Percentiles rank a stretch among this genome's conserved stretches.
Conservation (phyloP, 2,888 invertebrate genomes). For the Drosophila macrospina region DNA sequence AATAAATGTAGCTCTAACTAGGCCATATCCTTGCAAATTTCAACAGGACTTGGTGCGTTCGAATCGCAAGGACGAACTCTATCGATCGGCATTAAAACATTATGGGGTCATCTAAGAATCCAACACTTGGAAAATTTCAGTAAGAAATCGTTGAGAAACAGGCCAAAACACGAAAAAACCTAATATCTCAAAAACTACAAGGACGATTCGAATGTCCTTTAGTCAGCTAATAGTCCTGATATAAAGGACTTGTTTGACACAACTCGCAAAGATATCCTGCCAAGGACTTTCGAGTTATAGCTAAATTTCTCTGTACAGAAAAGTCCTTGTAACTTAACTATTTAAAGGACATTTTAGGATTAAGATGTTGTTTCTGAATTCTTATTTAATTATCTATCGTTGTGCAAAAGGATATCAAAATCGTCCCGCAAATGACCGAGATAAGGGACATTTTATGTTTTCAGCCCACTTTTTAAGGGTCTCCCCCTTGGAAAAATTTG, state of each 20-base stretch:
- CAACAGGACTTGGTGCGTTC: background rate
- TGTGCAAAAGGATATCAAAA: background rate
- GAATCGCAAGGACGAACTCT: too few relatives aligned
- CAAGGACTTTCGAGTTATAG: background rate
- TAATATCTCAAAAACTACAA: background rate
- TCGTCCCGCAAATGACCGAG: background rate
- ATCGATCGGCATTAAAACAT: too few relatives aligned
- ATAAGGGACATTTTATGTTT: background rate
- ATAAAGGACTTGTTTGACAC: background rate
- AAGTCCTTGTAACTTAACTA: background rate
- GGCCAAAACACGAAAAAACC: background rate
- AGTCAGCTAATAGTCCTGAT: background rate
- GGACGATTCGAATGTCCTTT: too few relatives aligned
- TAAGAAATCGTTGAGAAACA: background rate
- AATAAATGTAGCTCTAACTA: background rate
- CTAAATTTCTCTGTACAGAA: background rate
- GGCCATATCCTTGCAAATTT: constrained; percentile 1
- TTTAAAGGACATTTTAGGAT: background rate
- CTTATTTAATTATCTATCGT: background rate
- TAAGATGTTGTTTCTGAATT: background rate
- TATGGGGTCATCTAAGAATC: background rate
- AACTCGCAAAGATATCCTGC: background rate
- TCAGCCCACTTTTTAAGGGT: background rate
- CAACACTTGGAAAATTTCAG: background rate
- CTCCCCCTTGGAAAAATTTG: too few relatives aligned